A percentile compares a stretch with the other conserved stretches of the same genome.
Conservation (phyloP, 2,888 invertebrate genomes). For the Toxonevra muliebris region DNA sequence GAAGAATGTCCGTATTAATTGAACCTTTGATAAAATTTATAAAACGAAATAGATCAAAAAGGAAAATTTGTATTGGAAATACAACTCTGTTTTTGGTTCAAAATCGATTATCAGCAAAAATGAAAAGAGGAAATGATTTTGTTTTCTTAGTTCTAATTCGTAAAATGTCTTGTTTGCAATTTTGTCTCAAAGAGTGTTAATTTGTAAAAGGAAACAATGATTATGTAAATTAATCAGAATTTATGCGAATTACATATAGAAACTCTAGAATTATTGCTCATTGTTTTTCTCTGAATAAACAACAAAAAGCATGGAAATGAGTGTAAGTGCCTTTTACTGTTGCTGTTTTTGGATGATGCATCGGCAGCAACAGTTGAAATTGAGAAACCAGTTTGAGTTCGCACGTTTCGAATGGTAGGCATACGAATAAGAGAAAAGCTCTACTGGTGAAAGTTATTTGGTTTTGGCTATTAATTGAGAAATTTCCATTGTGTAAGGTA, state of each 20-base stretch:
- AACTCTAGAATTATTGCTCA: neutral
- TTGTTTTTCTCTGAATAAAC: too few relatives aligned
- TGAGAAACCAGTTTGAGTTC: conserved; percentile 29
- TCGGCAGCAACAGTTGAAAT: conserved; percentile 25
- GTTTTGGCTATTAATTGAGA: neutral
- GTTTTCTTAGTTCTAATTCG: too few relatives aligned
- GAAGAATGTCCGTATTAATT: too few relatives aligned
- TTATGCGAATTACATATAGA: neutral
- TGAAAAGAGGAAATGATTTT: too few relatives aligned
- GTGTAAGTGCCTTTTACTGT: conserved; percentile 51
- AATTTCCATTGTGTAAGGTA: neutral
- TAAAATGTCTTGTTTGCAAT: too few relatives aligned
- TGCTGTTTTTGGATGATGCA: neutral
- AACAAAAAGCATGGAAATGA: conserved; percentile 52
- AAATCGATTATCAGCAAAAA: too few relatives aligned
- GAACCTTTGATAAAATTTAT: too few relatives aligned
- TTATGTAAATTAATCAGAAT: neutral
- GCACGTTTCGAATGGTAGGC: conserved; percentile 6
- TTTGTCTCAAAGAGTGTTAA: neutral
- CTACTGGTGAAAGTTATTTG: neutral
- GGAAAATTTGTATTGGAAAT: too few relatives aligned
- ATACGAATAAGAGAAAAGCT: neutral
- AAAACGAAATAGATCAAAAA: too few relatives aligned
- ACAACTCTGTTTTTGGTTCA: too few relatives aligned
- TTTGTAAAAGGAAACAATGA: neutral